phyloP scores from a whole-genome alignment of 2,888 invertebrate species.

The Flexamia atlantica region DNA sequence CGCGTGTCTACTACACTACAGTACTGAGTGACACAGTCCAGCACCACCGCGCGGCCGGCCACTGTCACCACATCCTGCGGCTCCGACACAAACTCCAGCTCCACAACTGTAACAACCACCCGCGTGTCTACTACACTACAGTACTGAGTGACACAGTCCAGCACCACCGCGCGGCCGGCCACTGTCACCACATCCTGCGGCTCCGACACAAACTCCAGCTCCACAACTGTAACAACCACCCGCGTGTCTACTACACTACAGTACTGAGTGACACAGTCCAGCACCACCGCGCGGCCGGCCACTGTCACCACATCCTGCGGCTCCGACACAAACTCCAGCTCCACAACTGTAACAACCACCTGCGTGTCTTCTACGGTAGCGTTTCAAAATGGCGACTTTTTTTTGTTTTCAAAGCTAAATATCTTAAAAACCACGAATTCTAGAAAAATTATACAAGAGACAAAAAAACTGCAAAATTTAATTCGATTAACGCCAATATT shows the following conservation, averaged over 20 bases:
- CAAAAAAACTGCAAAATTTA: no score
- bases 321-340: constrained; percentile 85
- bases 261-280: constrained; percentile 82
- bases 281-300: constrained; percentile 83
- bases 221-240: constrained; percentile 45
- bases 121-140: no score
- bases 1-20: no score
- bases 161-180: constrained; percentile 83
- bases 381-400: no score
- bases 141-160: constrained; percentile 82
- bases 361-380: no score
- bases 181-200: constrained; percentile 88
- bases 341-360: constrained; percentile 45
- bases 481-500: no score
- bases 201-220: constrained; percentile 85
- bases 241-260: no score
- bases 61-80: constrained; percentile 88
- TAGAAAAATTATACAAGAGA: no score
- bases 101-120: constrained; percentile 45
- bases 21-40: constrained; percentile 82
- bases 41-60: constrained; percentile 83
- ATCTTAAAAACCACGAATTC: no score
- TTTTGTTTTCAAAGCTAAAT: no score
- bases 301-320: constrained; percentile 88
- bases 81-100: constrained; percentile 85